A percentile compares a stretch with the other conserved stretches of the same genome.
Evolutionary conservation across 2,888 invertebrate genomes (phyloP).

Genomic region (Drosophila leonis): DNA sequence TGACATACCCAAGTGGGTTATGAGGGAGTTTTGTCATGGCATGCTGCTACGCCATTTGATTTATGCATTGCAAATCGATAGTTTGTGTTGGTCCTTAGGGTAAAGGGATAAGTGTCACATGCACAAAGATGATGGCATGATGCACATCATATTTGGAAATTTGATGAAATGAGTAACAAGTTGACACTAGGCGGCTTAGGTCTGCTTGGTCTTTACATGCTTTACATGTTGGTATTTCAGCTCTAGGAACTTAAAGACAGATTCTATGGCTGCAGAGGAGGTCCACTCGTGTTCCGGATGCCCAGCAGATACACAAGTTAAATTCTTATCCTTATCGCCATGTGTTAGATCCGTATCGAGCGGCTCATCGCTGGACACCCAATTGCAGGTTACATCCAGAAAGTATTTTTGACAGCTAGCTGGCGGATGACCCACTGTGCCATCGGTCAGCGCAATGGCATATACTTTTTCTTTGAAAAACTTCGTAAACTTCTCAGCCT

Average conservation of each 20-base stretch:
- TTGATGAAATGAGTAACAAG: slow-evolving; percentile 23
- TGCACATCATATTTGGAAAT: slow-evolving; percentile 19
- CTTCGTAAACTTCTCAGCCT: slow-evolving; percentile 86
- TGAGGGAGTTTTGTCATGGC: slow-evolving; percentile 24
- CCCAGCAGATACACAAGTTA: slow-evolving; percentile 88
- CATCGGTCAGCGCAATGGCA: slow-evolving; percentile 92
- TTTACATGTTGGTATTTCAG: slow-evolving; percentile 72
- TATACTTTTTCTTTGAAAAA: slow-evolving; percentile 89
- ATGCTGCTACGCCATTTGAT: slow-evolving; percentile 55
- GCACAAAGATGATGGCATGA: slow-evolving; percentile 18
- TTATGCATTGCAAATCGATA: slow-evolving; percentile 73
- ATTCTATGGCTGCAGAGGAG: slow-evolving; percentile 88
- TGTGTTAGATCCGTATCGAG: slow-evolving; percentile 86
- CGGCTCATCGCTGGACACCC: slow-evolving; percentile 87
- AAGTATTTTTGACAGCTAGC: slow-evolving; percentile 54
- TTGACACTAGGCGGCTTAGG: slow-evolving; percentile 13
- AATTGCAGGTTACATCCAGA: slow-evolving; percentile 86
- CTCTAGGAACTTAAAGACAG: slow-evolving; percentile 89
- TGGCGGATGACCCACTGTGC: slow-evolving; percentile 87
- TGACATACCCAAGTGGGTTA: slow-evolving; percentile 80
- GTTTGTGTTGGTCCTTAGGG: slow-evolving; percentile 73
- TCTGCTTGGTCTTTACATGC: slow-evolving; percentile 15
- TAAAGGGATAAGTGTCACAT: slow-evolving; percentile 77
- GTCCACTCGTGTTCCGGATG: slow-evolving; percentile 90
- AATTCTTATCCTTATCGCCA: slow-evolving; percentile 83